Evolutionary conservation across 92 coral and sea anemone species (phyloP), one percentile per base, ranked within the genome.

Genomic region (Bergia puertoricense): DNA sequence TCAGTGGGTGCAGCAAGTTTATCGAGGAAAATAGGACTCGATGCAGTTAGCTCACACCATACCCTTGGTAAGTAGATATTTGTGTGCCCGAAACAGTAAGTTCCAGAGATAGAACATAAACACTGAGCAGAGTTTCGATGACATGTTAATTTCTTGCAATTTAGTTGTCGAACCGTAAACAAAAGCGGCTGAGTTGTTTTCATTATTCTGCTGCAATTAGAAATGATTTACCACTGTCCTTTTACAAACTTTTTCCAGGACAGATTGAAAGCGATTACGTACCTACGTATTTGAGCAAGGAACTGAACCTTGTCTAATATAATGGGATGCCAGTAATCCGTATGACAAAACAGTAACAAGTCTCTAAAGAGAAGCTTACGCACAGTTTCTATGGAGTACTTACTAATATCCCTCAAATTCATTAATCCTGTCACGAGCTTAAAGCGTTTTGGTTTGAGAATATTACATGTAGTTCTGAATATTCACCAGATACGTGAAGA

Each of bases 1-100:
- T 69, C 78, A 69, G 79, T 71, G 77, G 79, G 87, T 23, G 79
- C 87, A 71, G 75, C 51, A 36, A 48, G 59, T 14, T 71, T 72
- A 46, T 14, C 66, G n/a, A 2, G 44, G 18, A 38, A 8, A 72
- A 13, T 15, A 44, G 13, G 57, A 83, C 23, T 23, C 44, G 37
- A 69, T 69, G 79, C 43, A 84, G 43, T 39, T 14, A 2, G 45
- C 39, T 8, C 2, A 46, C 59, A 62, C 9, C 30, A 84, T 5
- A 50, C 30, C 0, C 67, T 48, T 15, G 87, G 87, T 84, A 72
- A 84, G 87, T 84, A 45, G 75, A 4, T 9, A 67, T 38, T 48
- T 46, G 14, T 84, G 37, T 38, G 23, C 48, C 45, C 8, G 23
- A 54, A n/a, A 8, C 59, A 71, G 48, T 2, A 43, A 2, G 48